Conservation (phyloP, 2,113 vertebrate genomes). For the Vidua macroura region DNA sequence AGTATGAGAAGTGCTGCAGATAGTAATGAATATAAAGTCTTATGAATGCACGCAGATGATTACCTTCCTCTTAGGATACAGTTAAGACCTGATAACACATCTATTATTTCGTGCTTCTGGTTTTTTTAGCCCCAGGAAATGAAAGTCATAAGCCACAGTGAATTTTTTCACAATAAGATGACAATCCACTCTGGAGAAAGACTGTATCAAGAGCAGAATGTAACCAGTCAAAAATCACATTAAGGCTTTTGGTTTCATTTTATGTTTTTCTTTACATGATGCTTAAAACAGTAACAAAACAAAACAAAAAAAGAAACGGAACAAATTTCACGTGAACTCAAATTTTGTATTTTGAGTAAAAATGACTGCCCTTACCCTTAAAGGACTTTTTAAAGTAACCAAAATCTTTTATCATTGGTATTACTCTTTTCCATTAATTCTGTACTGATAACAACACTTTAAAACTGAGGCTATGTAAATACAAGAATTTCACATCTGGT, state of each 20-base stretch:
- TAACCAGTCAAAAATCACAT: background rate
- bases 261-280: background rate
- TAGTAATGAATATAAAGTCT: fast-evolving
- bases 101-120: background rate
- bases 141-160: background rate
- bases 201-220: background rate
- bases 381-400: background rate
- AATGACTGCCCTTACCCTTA: fast-evolving
- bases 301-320: fast-evolving
- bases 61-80: background rate
- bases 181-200: background rate
- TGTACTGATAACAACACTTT: background rate
- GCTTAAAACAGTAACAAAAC: background rate
- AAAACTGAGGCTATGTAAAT: background rate
- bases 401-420: background rate
- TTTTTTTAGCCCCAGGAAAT: background rate
- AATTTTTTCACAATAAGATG: background rate
- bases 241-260: background rate
- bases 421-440: background rate
- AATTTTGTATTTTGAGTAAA: background rate
- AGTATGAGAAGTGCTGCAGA: background rate
- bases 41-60: background rate
- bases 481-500: background rate
- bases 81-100: background rate
- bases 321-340: background rate